Conservation (phyloP, 2,113 vertebrate genomes). For the Rhegmatorhina hoffmannsi region DNA sequence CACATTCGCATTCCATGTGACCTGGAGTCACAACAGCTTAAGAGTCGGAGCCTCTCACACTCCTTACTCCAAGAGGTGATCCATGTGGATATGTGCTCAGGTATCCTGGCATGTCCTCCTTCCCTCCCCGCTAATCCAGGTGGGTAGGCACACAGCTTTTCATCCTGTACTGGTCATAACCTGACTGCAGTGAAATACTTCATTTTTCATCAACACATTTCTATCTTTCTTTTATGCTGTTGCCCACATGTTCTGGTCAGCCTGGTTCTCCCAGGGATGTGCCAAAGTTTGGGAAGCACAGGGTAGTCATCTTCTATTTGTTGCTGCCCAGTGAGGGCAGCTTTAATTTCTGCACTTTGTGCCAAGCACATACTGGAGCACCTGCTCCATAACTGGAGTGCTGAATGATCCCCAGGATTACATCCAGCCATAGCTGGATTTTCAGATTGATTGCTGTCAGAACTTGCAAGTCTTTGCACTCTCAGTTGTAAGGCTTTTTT, state of each 20-base stretch:
- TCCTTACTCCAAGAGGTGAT: neutral
- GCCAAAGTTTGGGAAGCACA: neutral
- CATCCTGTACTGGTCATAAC: neutral
- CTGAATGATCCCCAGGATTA: neutral
- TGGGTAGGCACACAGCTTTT: neutral
- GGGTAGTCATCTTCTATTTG: neutral
- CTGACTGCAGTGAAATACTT: neutral
- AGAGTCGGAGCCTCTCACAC: neutral
- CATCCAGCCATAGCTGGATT: neutral
- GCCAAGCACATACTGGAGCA: neutral
- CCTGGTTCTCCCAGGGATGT: neutral
- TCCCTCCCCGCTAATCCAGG: neutral
- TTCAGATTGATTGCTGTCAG: neutral
- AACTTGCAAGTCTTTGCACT: neutral
- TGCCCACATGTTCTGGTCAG: neutral
- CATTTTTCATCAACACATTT: neutral
- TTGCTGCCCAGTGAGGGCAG: neutral
- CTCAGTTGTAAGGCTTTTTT: neutral
- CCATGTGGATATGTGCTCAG: rapidly evolving
- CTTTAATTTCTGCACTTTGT: neutral
- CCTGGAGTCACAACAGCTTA: neutral
- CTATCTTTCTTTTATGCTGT: neutral
- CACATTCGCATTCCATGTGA: neutral
- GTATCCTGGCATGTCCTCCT: neutral
- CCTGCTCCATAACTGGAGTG: neutral